A percentile compares a stretch with the other conserved stretches of the same genome.
These are phyloP conservation scores for Priocnemis perturbator DNA, from an alignment of 2,888 invertebrate genomes.

Conservation along the genomic window DNA sequence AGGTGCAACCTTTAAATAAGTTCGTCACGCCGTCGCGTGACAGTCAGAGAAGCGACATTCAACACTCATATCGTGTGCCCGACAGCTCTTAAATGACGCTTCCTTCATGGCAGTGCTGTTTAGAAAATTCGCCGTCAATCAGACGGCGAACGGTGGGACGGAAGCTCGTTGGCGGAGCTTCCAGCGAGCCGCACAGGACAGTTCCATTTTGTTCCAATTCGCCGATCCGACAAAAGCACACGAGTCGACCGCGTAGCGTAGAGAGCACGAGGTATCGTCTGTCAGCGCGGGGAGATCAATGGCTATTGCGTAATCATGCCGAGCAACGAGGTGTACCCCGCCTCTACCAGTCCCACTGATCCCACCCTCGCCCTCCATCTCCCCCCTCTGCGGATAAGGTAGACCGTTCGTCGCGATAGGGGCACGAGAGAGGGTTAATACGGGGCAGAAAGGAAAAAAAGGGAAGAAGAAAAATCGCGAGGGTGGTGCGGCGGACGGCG, in stretches of 20 bases:
- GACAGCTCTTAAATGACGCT: too few species aligned
- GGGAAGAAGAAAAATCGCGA: slow-evolving; percentile 1
- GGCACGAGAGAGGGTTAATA: slow-evolving; percentile 36
- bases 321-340: slow-evolving; percentile 45
- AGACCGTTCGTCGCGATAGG: slow-evolving; percentile 47
- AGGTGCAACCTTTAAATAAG: too few species aligned
- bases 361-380: slow-evolving; percentile 34
- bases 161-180: not conserved
- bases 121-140: too few species aligned
- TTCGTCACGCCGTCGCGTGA: too few species aligned
- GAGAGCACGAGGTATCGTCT: slow-evolving; percentile 45
- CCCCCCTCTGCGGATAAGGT: slow-evolving; percentile 57
- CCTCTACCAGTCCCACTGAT: not conserved
- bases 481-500: not conserved
- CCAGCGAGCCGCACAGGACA: not conserved
- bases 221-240: slow-evolving; percentile 7
- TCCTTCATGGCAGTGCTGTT: too few species aligned
- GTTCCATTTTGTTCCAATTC: slow-evolving; percentile 10
- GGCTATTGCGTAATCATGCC: slow-evolving; percentile 55
- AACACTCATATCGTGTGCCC: too few species aligned
- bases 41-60: too few species aligned
- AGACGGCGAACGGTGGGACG: not conserved
- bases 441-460: slow-evolving; percentile 34
- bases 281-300: slow-evolving; percentile 54
- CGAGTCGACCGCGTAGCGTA: slow-evolving; percentile 14